Percentiles rank a stretch among this genome's conserved stretches.
Evolutionary conservation across 2,113 vertebrate species (phyloP).

Genomic region (Phrynosoma blainvillii): DNA sequence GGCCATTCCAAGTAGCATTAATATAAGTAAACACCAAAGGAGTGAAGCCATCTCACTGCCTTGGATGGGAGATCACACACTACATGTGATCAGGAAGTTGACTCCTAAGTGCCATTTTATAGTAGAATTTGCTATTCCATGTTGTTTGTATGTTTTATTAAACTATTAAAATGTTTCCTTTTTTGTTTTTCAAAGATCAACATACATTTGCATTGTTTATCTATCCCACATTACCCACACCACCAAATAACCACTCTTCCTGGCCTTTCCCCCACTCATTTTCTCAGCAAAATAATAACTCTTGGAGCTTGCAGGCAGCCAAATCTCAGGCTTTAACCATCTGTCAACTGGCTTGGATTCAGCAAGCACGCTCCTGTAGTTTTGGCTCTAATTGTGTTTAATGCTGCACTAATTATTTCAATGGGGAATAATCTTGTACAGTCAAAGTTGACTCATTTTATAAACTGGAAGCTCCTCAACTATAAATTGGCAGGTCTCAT

Average conservation of each 20-base stretch:
- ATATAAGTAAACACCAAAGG: slow-evolving; percentile 30
- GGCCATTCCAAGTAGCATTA: slow-evolving; percentile 14
- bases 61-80: neutral
- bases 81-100: slow-evolving; percentile 1
- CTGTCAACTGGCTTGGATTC: slow-evolving; percentile 86
- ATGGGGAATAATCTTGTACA: slow-evolving; percentile 91
- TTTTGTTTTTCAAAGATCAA: slow-evolving; percentile 47
- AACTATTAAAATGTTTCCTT: slow-evolving; percentile 38
- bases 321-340: slow-evolving; percentile 86
- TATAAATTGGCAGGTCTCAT: slow-evolving; percentile 91
- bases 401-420: slow-evolving; percentile 93
- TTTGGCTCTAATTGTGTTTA: slow-evolving; percentile 91
- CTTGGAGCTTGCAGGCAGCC: slow-evolving; percentile 77
- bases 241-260: slow-evolving; percentile 52
- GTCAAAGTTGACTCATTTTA: slow-evolving; percentile 93
- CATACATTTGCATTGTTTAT: slow-evolving; percentile 46
- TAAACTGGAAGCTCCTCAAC: slow-evolving; percentile 89
- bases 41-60: neutral
- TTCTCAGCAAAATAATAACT: slow-evolving; percentile 83
- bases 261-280: slow-evolving; percentile 71
- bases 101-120: slow-evolving; percentile 29
- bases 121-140: slow-evolving; percentile 33
- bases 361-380: slow-evolving; percentile 83
- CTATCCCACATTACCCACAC: slow-evolving; percentile 14
- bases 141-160: slow-evolving; percentile 29